A percentile compares a stretch with the other conserved stretches of the same genome.
These are phyloP conservation scores for Drosophila watanabei DNA, from an alignment of 1,140 invertebrate species.

Conservation along the genomic window DNA sequence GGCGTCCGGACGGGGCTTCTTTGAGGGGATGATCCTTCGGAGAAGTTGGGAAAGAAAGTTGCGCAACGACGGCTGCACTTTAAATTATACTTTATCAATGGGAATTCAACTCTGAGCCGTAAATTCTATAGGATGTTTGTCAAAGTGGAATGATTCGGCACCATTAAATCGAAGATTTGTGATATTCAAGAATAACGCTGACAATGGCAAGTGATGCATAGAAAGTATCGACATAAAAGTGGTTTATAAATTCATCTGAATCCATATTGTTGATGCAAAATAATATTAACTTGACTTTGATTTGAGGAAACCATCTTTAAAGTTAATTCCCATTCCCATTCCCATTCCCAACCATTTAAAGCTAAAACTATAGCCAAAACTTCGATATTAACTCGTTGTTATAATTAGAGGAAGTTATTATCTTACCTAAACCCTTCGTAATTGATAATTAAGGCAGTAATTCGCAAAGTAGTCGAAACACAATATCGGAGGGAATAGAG, in stretches of 20 bases:
- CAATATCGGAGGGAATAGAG: not conserved
- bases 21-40: constrained; percentile 31
- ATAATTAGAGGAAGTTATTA: not conserved
- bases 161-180: not conserved
- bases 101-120: not conserved
- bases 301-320: too few relatives aligned
- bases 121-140: not conserved
- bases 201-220: not conserved
- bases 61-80: constrained; percentile 25
- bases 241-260: too few relatives aligned
- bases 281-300: not conserved
- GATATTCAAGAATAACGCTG: not conserved
- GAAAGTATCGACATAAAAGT: not conserved
- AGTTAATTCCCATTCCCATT: too few relatives aligned
- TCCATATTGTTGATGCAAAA: too few relatives aligned
- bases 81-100: constrained; percentile 25
- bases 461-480: not conserved
- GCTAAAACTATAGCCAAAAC: not conserved
- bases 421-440: not conserved
- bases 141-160: not conserved
- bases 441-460: not conserved
- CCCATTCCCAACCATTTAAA: not conserved
- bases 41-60: constrained; percentile 15
- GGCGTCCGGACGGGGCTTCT: constrained; percentile 5
- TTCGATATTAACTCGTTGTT: too few relatives aligned